These are phyloP conservation scores for Aspidiotus rigidus DNA, from an alignment of 2,888 invertebrate genomes.

Conservation along the genomic window DNA sequence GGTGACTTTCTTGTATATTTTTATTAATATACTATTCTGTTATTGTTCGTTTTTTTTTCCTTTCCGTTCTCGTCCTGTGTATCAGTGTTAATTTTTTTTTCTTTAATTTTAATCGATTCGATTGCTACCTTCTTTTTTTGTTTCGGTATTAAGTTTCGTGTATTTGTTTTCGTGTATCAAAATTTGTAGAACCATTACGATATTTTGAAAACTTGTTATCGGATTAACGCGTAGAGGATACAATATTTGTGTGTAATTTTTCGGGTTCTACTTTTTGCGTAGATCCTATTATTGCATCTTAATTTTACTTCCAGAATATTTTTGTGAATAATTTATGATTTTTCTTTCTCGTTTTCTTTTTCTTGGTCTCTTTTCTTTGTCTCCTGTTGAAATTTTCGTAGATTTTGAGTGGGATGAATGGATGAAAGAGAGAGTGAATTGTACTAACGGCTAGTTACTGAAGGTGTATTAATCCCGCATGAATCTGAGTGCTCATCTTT, in stretches of 20 bases:
- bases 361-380: too few relatives aligned
- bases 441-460: too few relatives aligned
- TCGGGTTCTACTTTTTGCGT: slow-evolving; percentile 2
- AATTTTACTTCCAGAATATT: neutral
- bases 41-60: neutral
- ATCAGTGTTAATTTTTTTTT: too few relatives aligned
- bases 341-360: neutral
- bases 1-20: slow-evolving; percentile 2
- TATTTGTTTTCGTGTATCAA: neutral
- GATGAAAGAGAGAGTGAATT: too few relatives aligned
- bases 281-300: neutral
- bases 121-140: neutral
- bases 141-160: neutral
- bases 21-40: neutral
- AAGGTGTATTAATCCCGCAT: too few relatives aligned
- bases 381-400: neutral
- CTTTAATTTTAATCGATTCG: neutral
- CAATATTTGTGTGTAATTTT: neutral
- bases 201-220: too few relatives aligned
- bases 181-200: neutral
- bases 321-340: neutral
- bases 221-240: too few relatives aligned
- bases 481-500: too few relatives aligned
- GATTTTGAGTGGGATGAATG: too few relatives aligned
- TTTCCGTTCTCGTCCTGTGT: neutral